Evolutionary conservation across 2,888 invertebrate genomes (phyloP).

Genomic region (Troides oblongomaculatus): DNA sequence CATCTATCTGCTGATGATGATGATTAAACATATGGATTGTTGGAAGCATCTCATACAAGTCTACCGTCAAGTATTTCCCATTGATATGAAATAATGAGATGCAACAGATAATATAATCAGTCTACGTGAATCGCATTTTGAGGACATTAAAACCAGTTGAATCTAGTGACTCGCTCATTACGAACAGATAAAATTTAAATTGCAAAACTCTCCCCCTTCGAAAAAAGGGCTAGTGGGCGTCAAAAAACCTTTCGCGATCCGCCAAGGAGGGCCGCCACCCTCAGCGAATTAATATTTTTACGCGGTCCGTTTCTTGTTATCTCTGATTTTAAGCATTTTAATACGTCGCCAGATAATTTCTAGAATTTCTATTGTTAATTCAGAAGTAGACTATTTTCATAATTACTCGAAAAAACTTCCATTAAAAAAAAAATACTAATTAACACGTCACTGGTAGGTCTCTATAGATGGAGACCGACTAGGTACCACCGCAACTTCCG

Average conservation of each 20-base stretch:
- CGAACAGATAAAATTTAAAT: slow-evolving; percentile 75
- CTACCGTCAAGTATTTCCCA: no score
- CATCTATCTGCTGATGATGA: no score
- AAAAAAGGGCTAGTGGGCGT: slow-evolving; percentile 72
- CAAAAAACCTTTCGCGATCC: slow-evolving; percentile 55
- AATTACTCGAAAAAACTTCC: no score
- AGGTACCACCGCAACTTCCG: no score
- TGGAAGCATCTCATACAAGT: no score
- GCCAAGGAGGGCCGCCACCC: slow-evolving; percentile 41
- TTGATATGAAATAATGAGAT: not conserved
- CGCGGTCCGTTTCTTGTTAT: slow-evolving; percentile 55
- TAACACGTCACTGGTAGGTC: no score
- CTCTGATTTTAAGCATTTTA: slow-evolving; percentile 41
- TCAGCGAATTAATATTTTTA: slow-evolving; percentile 57
- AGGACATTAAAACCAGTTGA: slow-evolving; percentile 31
- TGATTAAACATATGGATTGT: no score
- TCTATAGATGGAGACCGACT: no score
- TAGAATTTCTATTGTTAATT: not conserved
- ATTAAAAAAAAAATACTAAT: no score
- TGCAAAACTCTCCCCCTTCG: slow-evolving; percentile 65
- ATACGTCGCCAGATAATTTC: not conserved
- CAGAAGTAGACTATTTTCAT: no score
- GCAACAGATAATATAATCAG: slow-evolving; percentile 16
- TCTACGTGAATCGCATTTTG: slow-evolving; percentile 12
- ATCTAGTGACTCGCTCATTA: slow-evolving; percentile 62